phyloP scores from a whole-genome alignment of 1,140 invertebrate species.

The Neodiprion pinetum region DNA sequence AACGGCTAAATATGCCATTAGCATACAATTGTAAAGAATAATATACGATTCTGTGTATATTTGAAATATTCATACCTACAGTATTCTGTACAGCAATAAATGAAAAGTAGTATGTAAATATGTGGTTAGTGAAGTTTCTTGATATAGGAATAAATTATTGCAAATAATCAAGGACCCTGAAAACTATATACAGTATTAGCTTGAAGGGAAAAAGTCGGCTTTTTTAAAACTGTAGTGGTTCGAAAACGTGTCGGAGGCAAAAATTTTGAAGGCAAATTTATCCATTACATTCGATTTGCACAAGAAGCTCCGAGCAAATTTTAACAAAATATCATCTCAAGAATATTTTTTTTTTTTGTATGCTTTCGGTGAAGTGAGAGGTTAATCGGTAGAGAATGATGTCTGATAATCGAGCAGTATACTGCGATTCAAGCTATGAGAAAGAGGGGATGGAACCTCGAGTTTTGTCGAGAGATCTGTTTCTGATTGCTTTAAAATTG shows the following conservation, averaged over 20 bases:
- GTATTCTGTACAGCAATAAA: constrained; percentile 50
- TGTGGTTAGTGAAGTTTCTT: background rate
- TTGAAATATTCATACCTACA: constrained; percentile 23
- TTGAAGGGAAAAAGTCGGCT: too few species aligned
- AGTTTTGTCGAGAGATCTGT: background rate
- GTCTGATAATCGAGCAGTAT: background rate
- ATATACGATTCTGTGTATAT: background rate
- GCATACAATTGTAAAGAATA: background rate
- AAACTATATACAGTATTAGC: too few species aligned
- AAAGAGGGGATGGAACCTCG: background rate
- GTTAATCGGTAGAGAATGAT: background rate
- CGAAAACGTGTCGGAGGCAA: too few species aligned
- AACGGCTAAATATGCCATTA: too few species aligned
- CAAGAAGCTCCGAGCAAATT: too few species aligned
- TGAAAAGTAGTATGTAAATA: constrained; percentile 3
- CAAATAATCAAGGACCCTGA: too few species aligned
- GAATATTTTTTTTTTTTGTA: background rate
- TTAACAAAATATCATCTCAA: background rate
- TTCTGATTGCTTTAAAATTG: constrained; percentile 5
- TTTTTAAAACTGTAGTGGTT: too few species aligned
- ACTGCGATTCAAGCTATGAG: background rate
- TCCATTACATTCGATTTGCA: too few species aligned
- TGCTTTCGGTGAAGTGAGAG: background rate
- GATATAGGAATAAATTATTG: background rate
- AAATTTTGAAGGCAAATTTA: too few species aligned